Evolutionary conservation across 2,797 vertebrate genomes (phyloP), one percentile per base, ranked within the genome.

Genomic region (Cheirogaleus major): DNA sequence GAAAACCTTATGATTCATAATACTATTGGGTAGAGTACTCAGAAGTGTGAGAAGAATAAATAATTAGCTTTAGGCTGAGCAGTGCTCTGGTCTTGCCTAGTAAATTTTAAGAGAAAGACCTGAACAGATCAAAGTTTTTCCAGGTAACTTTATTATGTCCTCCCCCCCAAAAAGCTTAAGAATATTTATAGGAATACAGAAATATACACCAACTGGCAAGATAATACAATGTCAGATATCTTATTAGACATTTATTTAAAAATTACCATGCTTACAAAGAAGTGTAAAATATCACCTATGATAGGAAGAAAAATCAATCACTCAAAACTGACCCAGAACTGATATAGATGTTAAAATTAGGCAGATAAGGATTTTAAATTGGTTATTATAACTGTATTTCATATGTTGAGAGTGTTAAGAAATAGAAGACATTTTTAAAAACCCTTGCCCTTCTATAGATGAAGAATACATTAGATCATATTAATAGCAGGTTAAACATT

Each of bases 321-420:
- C 55, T 72, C 20, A 83, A 94, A 89, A 95, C 17, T 87, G 38
- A 95, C n/a, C n/a, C 69, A 88, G 41, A 90, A 93, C 27, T 78
- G 50, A 88, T 7, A 76, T 1, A 65, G 7, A 92, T 87, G 11
- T 75, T 96, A 72, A 95, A 70, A 91, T 91, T 32, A 91, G 43
- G 43, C 11, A 85, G 27, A 76, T 4, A 93, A 41, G 22, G 2
- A 59, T 57, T 91, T 95, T 61, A 55, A 95, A 90, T 78, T 78
- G 35, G 84, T 59, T 55, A 87, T 15, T 70, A 48, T 12, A 67
- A 27, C 12, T 65, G 6, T 32, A 76, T 76, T 93, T 81, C 7
- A 55, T 73, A 84, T 81, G n/a, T 76, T 59, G 41, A 80, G 89
- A 78, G 48, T 69, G 30, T 79, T 32, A 43, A 70, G 45, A 89